A percentile compares a stretch with the other conserved stretches of the same genome.
These are phyloP conservation scores for Cyphomyrus discorhynchus DNA, from an alignment of 2,113 vertebrate species.

Conservation along the genomic window DNA sequence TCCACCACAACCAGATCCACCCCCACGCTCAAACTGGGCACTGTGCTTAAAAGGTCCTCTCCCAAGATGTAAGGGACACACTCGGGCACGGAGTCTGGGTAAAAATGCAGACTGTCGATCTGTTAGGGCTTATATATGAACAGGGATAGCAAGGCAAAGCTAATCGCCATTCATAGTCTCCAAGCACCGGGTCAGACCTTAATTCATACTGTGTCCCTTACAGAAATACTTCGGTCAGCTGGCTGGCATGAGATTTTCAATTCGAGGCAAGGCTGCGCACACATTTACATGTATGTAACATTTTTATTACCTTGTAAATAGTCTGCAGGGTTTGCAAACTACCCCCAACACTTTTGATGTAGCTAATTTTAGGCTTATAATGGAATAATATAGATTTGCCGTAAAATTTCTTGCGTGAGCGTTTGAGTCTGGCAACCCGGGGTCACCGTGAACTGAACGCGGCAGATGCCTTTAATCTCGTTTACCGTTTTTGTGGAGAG, in stretches of 20 bases:
- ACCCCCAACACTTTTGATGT: neutral
- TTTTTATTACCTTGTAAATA: neutral
- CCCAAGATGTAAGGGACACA: neutral
- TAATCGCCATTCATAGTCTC: neutral
- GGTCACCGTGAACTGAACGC: neutral
- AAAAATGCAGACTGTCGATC: neutral
- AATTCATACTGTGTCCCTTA: neutral
- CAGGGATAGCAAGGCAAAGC: neutral
- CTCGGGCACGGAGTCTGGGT: neutral
- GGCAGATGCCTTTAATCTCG: neutral
- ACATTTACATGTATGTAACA: neutral
- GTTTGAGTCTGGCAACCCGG: neutral
- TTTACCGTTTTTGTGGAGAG: neutral
- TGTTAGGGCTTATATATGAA: neutral
- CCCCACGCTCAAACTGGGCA: neutral
- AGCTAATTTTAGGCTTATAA: neutral
- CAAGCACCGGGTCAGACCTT: neutral
- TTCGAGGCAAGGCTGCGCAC: neutral
- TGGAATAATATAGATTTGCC: neutral
- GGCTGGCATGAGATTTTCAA: neutral
- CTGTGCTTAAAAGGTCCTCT: neutral
- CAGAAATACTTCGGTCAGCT: neutral
- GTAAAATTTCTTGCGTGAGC: neutral
- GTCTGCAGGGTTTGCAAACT: neutral
- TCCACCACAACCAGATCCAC: neutral